Conservation (phyloP, 1,140 invertebrate species). For the Bombus difficillimus region DNA sequence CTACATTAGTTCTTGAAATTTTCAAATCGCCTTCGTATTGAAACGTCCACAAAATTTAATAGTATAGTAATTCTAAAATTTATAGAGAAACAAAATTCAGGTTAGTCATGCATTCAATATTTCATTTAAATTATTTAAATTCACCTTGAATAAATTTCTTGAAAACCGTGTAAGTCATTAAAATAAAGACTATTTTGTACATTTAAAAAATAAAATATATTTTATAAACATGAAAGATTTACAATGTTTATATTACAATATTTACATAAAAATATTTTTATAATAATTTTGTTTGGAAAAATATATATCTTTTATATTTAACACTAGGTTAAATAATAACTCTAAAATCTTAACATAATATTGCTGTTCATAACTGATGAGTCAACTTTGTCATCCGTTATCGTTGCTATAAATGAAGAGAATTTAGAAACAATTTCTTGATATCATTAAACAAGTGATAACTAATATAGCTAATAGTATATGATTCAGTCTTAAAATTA, state of each 20-base stretch:
- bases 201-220: slow-evolving; percentile 30
- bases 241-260: background rate
- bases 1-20: background rate
- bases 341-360: too few species aligned
- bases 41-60: background rate
- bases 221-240: slow-evolving; percentile 19
- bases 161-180: background rate
- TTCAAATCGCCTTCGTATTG: background rate
- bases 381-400: too few species aligned
- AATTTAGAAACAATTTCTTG: background rate
- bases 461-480: background rate
- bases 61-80: background rate
- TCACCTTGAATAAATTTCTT: background rate
- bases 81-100: background rate
- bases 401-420: background rate
- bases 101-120: background rate
- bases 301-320: background rate
- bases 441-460: background rate
- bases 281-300: background rate
- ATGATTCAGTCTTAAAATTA: slow-evolving; percentile 1
- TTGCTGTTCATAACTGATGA: too few species aligned
- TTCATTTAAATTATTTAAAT: slow-evolving; percentile 10
- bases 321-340: background rate
- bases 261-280: background rate
- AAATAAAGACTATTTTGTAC: slow-evolving; percentile 17